phyloP scores from a whole-genome alignment of 1,140 invertebrate genomes.

The Ericerus pela region DNA sequence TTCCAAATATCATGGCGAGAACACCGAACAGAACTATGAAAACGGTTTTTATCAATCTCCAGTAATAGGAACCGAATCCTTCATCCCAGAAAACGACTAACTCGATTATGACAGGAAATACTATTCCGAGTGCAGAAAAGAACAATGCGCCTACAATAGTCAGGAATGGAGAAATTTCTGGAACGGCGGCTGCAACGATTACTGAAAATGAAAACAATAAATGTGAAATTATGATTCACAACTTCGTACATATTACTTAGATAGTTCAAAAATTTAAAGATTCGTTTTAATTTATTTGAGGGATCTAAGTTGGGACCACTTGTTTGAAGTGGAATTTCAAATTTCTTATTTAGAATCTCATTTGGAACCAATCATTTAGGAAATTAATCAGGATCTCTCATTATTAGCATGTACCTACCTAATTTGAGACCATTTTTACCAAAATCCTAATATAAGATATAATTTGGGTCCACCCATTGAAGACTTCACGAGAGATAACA shows the following conservation, averaged over 20 bases:
- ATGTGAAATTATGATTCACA: not conserved
- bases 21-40: slow-evolving; percentile 54
- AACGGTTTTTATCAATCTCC: slow-evolving; percentile 62
- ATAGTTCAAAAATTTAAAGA: not conserved
- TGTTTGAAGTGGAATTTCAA: no score
- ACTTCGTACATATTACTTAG: not conserved
- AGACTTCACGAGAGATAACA: no score
- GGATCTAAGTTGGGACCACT: no score
- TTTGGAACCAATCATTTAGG: no score
- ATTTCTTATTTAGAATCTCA: no score
- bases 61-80: slow-evolving; percentile 36
- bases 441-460: no score
- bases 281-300: no score
- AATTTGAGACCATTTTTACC: no score
- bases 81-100: slow-evolving; percentile 63
- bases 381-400: no score
- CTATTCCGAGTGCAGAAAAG: slow-evolving; percentile 80
- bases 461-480: no score
- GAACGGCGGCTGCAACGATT: slow-evolving; percentile 62
- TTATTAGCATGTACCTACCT: no score
- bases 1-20: slow-evolving; percentile 62
- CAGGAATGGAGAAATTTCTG: slow-evolving; percentile 78
- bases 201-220: slow-evolving; percentile 20
- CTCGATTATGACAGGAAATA: slow-evolving; percentile 80
- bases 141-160: slow-evolving; percentile 86